Conservation (phyloP, 53 echinoderm and acorn worm genomes). For the Echinometra lucunter region DNA sequence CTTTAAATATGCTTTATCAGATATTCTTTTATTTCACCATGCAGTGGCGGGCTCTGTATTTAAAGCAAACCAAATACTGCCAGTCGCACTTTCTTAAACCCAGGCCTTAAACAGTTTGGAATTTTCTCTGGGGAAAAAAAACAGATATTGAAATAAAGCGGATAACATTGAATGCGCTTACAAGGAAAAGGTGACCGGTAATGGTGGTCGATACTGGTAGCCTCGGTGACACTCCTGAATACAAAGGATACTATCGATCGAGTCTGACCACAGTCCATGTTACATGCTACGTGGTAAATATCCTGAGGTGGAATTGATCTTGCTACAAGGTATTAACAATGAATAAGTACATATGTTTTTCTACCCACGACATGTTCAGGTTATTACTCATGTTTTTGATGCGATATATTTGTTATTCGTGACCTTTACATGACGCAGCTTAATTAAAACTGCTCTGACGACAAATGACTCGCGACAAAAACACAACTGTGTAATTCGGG, state of each 20-base stretch:
- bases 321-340: neutral
- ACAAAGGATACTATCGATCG: no score
- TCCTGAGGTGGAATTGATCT: neutral
- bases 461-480: neutral
- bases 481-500: no score
- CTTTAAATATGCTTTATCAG: no score
- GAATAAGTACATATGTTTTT: constrained; percentile 18
- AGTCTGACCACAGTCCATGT: neutral
- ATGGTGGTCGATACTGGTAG: neutral
- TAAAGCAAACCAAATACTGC: no score
- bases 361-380: neutral
- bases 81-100: neutral
- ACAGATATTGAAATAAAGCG: neutral
- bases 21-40: no score
- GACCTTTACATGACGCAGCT: neutral
- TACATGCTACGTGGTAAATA: neutral
- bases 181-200: neutral
- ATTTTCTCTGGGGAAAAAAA: neutral
- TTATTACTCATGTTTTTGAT: neutral
- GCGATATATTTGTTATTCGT: neutral
- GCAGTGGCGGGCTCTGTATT: no score
- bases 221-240: neutral
- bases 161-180: constrained; percentile 7
- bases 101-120: neutral
- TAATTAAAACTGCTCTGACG: neutral